Evolutionary conservation across 2,113 vertebrate species (phyloP).

Genomic region (Ceratotherium simum): DNA sequence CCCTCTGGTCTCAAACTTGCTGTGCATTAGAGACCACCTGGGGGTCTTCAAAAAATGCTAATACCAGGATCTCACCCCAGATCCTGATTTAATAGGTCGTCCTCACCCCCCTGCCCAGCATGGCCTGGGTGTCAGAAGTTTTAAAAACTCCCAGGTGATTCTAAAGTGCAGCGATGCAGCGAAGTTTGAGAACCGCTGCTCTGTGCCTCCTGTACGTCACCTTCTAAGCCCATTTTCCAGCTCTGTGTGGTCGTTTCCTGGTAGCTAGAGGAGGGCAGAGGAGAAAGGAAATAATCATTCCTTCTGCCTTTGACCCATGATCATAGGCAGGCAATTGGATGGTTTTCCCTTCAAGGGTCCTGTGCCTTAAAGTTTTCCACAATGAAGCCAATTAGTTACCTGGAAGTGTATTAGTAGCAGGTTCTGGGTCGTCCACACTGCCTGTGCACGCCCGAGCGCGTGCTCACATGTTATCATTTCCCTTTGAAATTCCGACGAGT

Average conservation of each 20-base stretch:
- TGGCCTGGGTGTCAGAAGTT: not conserved
- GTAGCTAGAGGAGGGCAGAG: not conserved
- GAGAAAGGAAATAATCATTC: not conserved
- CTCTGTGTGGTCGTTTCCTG: not conserved
- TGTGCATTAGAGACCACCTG: not conserved
- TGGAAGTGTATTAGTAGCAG: not conserved
- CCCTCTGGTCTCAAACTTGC: not conserved
- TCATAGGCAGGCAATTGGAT: not conserved
- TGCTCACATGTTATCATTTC: not conserved
- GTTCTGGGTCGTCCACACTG: rapidly evolving
- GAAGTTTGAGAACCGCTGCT: not conserved
- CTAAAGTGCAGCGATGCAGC: not conserved
- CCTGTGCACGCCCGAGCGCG: rapidly evolving
- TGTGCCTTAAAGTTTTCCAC: not conserved
- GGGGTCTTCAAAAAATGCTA: not conserved
- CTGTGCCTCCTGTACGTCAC: not conserved
- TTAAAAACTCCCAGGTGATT: not conserved
- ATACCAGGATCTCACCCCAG: not conserved
- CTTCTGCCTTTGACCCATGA: not conserved
- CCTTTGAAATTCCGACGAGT: not conserved
- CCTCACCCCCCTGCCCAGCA: too few species aligned
- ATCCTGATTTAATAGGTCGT: not conserved
- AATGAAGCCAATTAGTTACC: not conserved
- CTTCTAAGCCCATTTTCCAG: too few species aligned
- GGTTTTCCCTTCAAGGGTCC: not conserved